Evolutionary conservation across 2,888 invertebrate species (phyloP).

Genomic region (Serrognathus titanus): DNA sequence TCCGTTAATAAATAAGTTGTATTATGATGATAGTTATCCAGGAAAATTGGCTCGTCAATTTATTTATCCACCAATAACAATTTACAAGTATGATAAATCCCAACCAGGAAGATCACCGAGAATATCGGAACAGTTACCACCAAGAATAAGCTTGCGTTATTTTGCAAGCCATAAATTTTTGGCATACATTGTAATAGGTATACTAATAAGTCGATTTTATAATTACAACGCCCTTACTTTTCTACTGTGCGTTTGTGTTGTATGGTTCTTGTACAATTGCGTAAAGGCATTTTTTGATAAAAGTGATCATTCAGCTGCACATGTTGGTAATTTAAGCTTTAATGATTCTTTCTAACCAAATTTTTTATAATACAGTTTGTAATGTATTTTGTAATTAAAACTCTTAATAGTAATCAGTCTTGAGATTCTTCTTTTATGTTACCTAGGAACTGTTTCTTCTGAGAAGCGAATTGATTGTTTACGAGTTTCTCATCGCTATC

Average conservation of each 20-base stretch:
- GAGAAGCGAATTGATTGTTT: conserved; percentile 19
- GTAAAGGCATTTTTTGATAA: conserved; percentile 46
- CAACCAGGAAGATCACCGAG: conserved; percentile 55
- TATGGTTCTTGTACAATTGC: conserved; percentile 53
- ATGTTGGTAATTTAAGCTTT: conserved; percentile 33
- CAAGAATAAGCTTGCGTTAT: conserved; percentile 64
- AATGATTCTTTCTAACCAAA: conserved; percentile 37
- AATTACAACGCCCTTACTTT: conserved; percentile 55
- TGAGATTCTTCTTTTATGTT: conserved; percentile 47
- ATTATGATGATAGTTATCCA: conserved; percentile 60
- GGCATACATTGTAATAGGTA: conserved; percentile 54
- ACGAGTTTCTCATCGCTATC: conserved; percentile 36
- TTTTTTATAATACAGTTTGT: conserved; percentile 2
- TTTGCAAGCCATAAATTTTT: conserved; percentile 64
- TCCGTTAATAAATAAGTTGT: conserved; percentile 61
- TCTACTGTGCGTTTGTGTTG: conserved; percentile 37
- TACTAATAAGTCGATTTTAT: conserved; percentile 52
- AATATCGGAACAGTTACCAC: conserved; percentile 58
- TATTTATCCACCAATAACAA: conserved; percentile 59
- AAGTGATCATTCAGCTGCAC: not conserved
- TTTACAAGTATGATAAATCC: conserved; percentile 62
- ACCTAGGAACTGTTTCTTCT: conserved; percentile 41
- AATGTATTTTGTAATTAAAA: conserved; percentile 1
- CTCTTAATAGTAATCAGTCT: conserved; percentile 25
- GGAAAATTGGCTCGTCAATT: conserved; percentile 64